phyloP scores from a whole-genome alignment of 1,140 invertebrate species.

The Intoshia linei region DNA sequence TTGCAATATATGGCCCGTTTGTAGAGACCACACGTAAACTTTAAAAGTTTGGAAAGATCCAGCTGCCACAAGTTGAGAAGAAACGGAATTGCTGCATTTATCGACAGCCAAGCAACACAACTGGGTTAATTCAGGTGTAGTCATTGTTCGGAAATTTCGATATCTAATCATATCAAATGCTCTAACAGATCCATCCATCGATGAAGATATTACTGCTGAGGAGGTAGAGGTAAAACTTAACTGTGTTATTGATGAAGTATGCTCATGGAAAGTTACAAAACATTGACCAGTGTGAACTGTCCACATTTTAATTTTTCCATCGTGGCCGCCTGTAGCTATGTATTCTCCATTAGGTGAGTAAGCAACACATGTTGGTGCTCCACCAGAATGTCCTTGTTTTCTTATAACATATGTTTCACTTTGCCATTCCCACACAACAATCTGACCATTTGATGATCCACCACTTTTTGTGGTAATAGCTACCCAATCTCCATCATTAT shows the following conservation, averaged over 20 bases:
- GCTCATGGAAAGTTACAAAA: conserved; percentile 66
- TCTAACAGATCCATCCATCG: conserved; percentile 65
- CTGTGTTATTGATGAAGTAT: conserved; percentile 41
- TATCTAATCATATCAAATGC: conserved; percentile 69
- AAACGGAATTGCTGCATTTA: too few species aligned
- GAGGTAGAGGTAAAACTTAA: conserved; percentile 54
- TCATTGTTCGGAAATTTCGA: conserved; percentile 74
- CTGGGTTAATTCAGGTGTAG: conserved; percentile 52
- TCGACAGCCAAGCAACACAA: conserved; percentile 65
- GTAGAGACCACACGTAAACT: conserved; percentile 69
- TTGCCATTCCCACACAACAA: conserved; percentile 93
- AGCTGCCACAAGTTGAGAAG: conserved; percentile 58
- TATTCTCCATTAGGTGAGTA: conserved; percentile 65
- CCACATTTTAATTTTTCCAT: conserved; percentile 85
- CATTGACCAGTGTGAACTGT: conserved; percentile 57
- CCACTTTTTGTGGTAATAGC: conserved; percentile 37
- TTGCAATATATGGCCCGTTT: conserved; percentile 48
- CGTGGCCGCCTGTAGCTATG: conserved; percentile 61
- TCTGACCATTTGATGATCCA: conserved; percentile 42
- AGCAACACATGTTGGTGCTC: conserved; percentile 40
- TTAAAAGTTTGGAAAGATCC: conserved; percentile 69
- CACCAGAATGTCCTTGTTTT: conserved; percentile 61
- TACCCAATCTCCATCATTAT: conserved; percentile 64
- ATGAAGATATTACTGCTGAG: conserved; percentile 56
- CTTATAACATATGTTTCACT: conserved; percentile 91